Percentiles rank a stretch among this genome's conserved stretches.
phyloP scores from a whole-genome alignment of 2,888 invertebrate genomes.

The Augiades crinisus region DNA sequence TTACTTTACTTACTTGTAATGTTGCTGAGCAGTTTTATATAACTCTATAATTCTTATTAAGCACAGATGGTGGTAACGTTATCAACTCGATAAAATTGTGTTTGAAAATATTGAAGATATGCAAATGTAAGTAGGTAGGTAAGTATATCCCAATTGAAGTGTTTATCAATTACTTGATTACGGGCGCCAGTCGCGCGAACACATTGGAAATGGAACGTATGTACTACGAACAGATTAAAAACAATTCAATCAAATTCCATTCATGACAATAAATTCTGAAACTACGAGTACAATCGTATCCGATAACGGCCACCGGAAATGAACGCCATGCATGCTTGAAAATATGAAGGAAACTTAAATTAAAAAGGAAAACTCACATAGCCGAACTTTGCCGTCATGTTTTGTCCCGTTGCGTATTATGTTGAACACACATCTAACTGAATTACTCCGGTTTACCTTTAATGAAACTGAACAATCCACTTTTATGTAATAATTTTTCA shows the following conservation, averaged over 20 bases:
- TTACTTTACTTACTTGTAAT: too few species aligned
- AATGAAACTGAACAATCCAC: slow-evolving; percentile 73
- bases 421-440: slow-evolving; percentile 79
- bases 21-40: not conserved
- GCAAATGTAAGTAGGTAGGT: slow-evolving; percentile 7
- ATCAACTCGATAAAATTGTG: slow-evolving; percentile 26
- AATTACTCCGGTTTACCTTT: slow-evolving; percentile 72
- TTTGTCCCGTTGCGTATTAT: slow-evolving; percentile 81
- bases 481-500: slow-evolving; percentile 74
- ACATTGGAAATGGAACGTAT: slow-evolving; percentile 4
- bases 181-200: slow-evolving; percentile 7
- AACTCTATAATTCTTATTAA: not conserved
- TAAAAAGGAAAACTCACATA: slow-evolving; percentile 64
- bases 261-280: slow-evolving; percentile 8
- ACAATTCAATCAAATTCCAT: slow-evolving; percentile 24
- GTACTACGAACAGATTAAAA: slow-evolving; percentile 13
- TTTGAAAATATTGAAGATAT: slow-evolving; percentile 28
- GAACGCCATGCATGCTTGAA: slow-evolving; percentile 3
- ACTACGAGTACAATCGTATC: not conserved
- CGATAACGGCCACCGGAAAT: slow-evolving; percentile 17
- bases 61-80: not conserved
- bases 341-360: slow-evolving; percentile 13
- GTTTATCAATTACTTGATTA: slow-evolving; percentile 31
- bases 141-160: slow-evolving; percentile 32
- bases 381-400: slow-evolving; percentile 83